Base-by-base conservation (phyloP, 2,888 invertebrate genomes). In the Proisotoma minuta region DNA sequence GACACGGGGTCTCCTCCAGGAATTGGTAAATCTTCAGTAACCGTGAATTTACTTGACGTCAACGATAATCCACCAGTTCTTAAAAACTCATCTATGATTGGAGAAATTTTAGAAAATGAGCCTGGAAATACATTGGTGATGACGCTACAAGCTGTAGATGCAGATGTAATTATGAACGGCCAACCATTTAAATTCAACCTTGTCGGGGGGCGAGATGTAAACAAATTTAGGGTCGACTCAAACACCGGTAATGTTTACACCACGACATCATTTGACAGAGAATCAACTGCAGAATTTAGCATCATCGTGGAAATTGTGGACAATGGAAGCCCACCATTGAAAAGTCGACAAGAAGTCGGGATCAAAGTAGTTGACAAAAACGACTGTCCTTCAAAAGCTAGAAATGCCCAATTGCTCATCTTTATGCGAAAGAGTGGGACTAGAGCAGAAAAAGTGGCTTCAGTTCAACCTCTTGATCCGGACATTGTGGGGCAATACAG, bases 41-140 rank as follows among this genome's bases (percentile, higher is more conserved):
- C 88, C 76, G 84, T 97, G 69, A 86, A 86, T 1, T 82, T 97
- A 5, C 78, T 86, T 29, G 97, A 97, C 79, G 82, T 91, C 1
- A 97, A 97, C 78, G 96, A 97, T 78, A 95, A 95, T 77, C 85
- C 87, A 59, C 97, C 97, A 3, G 88, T 87, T 76, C 96, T 97
- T 79, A 93, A 92, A 0, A 91, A 92, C 77, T 84, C 87, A 0
- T 87, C 86, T 71, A 91, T 93, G 73, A 87, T 87, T 3, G 89
- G 96, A 0, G 84, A 87, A 27, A 94, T 97, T 79, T 89, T 91
- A 1, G 97, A 98, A 79, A 94, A 92, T 76, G 90, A 94, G 0
- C 87, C 87, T 15, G 84, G 89, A 1, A 93, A 94, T 12, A 94
- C 93, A n/a, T 84, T 91, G 69, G 81, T 93, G 60, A 82, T 94